phyloP scores from a whole-genome alignment of 2,113 vertebrate species.

The Azemiops feae region DNA sequence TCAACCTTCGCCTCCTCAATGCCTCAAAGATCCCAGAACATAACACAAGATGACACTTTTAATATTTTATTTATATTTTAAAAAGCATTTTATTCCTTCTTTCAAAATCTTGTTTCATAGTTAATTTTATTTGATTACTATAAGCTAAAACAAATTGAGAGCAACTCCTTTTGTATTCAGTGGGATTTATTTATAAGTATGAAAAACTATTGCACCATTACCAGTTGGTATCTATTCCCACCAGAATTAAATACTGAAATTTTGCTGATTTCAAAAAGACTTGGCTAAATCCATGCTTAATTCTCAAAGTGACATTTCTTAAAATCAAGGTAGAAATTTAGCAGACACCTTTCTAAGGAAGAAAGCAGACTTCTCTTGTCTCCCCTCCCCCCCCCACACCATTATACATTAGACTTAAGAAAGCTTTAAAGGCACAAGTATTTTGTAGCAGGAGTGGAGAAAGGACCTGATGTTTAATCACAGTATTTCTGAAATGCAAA shows the following conservation, averaged over 20 bases:
- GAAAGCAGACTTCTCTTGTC: neutral
- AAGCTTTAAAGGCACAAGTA: neutral
- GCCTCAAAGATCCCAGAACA: too few relatives aligned
- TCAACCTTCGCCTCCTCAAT: too few relatives aligned
- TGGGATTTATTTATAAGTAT: neutral
- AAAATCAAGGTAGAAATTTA: neutral
- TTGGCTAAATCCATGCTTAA: neutral
- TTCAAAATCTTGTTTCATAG: neutral
- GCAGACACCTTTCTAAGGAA: neutral
- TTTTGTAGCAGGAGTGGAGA: neutral
- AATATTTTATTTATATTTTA: neutral
- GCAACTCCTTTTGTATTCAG: neutral
- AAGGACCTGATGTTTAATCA: neutral
- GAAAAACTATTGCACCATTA: neutral
- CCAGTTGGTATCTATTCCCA: neutral
- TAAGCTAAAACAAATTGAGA: neutral
- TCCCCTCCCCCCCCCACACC: neutral
- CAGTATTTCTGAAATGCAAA: neutral
- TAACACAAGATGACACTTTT: neutral
- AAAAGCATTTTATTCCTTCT: neutral
- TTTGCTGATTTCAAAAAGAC: neutral
- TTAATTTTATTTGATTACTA: neutral
- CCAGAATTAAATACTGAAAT: neutral
- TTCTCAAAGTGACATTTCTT: neutral
- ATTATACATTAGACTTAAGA: neutral